Evolutionary conservation across 2,888 invertebrate species (phyloP), one percentile per base, ranked within the genome.

Genomic region (Eulithis testata): DNA sequence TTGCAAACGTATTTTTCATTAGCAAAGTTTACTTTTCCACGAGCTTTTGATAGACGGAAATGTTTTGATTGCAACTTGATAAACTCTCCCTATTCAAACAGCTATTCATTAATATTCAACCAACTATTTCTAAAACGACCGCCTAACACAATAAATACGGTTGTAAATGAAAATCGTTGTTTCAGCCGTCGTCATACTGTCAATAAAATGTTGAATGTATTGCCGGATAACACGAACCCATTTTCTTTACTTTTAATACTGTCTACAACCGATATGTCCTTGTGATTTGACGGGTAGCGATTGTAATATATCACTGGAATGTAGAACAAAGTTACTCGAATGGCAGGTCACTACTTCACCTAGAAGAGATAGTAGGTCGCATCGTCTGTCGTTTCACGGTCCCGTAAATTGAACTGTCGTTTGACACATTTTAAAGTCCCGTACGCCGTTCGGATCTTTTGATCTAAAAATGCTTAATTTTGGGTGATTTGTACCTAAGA

Each of bases 201-300:
- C 65, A 61, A 69, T 69, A 66, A 63, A 69, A 63, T 55, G 49
- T 54, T 51, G 60, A 67, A 71, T 70, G 59, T 61, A 73, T 66
- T 70, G 65, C 59, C 40, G 65, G 51, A 58, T 62, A 57, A 61
- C 66, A 68, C 63, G 68, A 60, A 68, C 27, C 60, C 65, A 72
- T 71, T 71, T 67, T 60, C 66, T 69, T 70, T 66, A 69, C 67
- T 65, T 64, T 69, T 66, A 70, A 70, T 70, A 64, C 55, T 60
- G 56, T 64, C 56, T 12, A 54, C 63, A 65, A 60, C 44, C 40
- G 21, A 40, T 54, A 27, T 63, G 63, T 40, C 57, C 57, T 67
- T 63, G 63, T 50, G 49, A 50, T 63, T 63, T 57, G 57, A 63
- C 63, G 49, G 60, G 51, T 60, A 52, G 12, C 47, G 37, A 52